These are phyloP conservation scores for Pteropus alecto DNA, from an alignment of 2,113 vertebrate genomes.

Conservation along the genomic window DNA sequence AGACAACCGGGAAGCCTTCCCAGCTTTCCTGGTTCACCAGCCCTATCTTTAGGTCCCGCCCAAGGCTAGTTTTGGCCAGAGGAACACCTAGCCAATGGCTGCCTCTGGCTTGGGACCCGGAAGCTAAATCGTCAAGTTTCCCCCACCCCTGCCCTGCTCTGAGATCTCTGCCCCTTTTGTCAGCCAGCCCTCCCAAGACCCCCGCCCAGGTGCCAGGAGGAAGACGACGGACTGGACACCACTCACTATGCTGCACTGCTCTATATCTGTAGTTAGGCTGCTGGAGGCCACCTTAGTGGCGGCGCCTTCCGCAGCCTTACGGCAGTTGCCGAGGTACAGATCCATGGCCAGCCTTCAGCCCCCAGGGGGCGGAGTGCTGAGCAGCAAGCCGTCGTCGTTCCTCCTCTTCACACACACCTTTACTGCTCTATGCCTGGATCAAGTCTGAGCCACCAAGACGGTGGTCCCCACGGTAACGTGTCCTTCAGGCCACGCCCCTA, in stretches of 20 bases:
- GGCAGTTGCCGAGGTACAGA: neutral
- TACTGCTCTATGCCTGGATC: rapidly evolving
- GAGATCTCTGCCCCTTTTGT: neutral
- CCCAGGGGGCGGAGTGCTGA: neutral
- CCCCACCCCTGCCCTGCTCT: neutral
- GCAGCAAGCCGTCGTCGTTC: neutral
- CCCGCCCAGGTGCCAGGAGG: neutral
- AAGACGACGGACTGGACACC: rapidly evolving
- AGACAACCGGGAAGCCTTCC: neutral
- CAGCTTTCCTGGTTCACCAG: neutral
- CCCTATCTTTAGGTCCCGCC: neutral
- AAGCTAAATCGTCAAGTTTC: neutral
- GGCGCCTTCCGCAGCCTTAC: neutral
- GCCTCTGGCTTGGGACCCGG: neutral
- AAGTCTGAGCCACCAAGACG: neutral
- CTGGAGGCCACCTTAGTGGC: neutral
- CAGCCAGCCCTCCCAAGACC: neutral
- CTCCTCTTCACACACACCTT: neutral
- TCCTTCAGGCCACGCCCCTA: neutral
- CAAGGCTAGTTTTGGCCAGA: neutral
- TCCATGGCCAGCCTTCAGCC: neutral
- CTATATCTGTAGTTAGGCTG: neutral
- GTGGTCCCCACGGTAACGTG: neutral
- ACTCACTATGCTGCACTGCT: neutral
- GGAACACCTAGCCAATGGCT: too few species aligned